Evolutionary conservation across 2,797 vertebrate species (phyloP).

Genomic region (Peromyscus melanophrys): DNA sequence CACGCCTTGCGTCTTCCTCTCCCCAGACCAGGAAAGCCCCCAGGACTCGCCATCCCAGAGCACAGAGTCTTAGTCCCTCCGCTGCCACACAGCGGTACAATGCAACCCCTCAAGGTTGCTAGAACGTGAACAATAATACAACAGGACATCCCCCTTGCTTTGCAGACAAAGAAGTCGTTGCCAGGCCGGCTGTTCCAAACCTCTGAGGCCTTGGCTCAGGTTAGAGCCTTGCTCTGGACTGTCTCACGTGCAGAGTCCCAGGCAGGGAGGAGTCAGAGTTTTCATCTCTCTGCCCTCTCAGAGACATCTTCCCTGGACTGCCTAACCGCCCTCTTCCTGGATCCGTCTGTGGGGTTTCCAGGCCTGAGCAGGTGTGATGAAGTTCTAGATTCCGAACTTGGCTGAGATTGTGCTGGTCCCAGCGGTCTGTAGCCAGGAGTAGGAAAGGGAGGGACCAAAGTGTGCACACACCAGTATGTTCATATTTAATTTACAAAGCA

Average conservation of each 20-base stretch:
- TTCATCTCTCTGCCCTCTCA: background rate
- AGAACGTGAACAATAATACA: background rate
- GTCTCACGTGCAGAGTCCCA: background rate
- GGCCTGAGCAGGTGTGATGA: background rate
- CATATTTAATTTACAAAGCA: slow-evolving; percentile 79
- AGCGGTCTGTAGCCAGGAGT: background rate
- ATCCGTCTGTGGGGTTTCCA: background rate
- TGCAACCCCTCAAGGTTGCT: background rate
- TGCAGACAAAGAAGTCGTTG: slow-evolving; percentile 67
- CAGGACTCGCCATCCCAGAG: background rate
- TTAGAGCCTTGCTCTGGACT: background rate
- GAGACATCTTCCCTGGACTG: background rate
- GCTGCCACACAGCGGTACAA: background rate
- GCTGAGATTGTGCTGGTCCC: background rate
- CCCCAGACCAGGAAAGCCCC: background rate
- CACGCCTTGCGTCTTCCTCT: background rate
- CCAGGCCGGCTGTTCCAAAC: background rate
- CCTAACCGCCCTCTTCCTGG: background rate
- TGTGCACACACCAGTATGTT: background rate
- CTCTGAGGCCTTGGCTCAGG: background rate
- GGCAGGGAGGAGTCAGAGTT: background rate
- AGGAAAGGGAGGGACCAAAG: background rate
- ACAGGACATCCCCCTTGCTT: background rate
- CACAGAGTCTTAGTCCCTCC: background rate
- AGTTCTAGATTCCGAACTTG: slow-evolving; percentile 39